These are phyloP conservation scores for Crossaster papposus DNA, from an alignment of 53 echinoderm and acorn worm genomes.

Conservation along the genomic window DNA sequence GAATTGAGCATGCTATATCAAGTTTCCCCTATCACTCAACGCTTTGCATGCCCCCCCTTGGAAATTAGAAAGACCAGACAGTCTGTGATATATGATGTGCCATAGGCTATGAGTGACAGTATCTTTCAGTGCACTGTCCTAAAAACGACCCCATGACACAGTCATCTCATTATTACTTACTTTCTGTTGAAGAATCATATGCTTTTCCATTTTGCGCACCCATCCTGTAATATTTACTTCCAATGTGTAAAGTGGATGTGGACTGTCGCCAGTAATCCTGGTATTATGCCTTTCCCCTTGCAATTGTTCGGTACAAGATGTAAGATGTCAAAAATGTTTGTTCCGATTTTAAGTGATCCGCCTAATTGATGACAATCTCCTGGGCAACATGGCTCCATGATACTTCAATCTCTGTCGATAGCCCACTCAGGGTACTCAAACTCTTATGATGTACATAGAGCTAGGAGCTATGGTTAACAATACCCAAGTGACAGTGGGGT, in stretches of 20 bases:
- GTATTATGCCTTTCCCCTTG: neutral
- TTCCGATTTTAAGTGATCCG: neutral
- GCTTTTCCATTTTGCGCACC: constrained; percentile 55
- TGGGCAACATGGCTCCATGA: constrained; percentile 21
- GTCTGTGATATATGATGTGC: constrained; percentile 12
- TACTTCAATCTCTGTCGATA: constrained; percentile 4
- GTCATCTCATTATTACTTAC: constrained; percentile 16
- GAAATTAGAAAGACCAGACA: neutral
- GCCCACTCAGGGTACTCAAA: constrained; percentile 34
- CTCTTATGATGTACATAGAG: constrained; percentile 1
- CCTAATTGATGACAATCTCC: neutral
- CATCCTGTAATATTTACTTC: constrained; percentile 8
- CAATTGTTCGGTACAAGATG: neutral
- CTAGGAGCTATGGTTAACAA: too few relatives aligned
- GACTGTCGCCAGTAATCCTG: neutral
- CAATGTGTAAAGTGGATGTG: neutral
- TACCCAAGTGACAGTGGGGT: neutral
- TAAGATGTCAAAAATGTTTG: neutral
- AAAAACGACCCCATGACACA: neutral
- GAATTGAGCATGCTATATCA: neutral
- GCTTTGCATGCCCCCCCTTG: neutral
- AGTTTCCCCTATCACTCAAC: constrained; percentile 6
- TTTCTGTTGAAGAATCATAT: constrained; percentile 33
- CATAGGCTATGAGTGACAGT: neutral
- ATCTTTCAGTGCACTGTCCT: neutral